These are phyloP conservation scores for Drosophila neocordata DNA, from an alignment of 1,140 invertebrate species.

Conservation along the genomic window DNA sequence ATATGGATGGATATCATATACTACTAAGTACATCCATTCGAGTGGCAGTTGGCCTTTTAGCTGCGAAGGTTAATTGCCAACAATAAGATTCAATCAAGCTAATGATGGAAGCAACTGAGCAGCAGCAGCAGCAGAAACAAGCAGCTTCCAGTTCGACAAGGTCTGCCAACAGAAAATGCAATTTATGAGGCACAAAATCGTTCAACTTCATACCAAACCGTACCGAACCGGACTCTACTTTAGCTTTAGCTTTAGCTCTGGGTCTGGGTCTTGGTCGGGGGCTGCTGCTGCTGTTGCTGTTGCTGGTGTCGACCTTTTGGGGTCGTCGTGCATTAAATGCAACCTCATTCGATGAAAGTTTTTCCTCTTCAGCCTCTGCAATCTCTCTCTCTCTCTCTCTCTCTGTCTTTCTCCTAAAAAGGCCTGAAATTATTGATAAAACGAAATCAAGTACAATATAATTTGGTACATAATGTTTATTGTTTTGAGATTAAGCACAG, in stretches of 20 bases:
- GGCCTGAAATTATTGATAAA: constrained; percentile 4
- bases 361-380: constrained; percentile 16
- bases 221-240: constrained; percentile 8
- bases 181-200: constrained; percentile 57
- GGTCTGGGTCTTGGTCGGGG: not conserved
- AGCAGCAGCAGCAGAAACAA: constrained; percentile 32
- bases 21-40: constrained; percentile 20
- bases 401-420: too few relatives aligned
- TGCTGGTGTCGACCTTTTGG: constrained; percentile 49
- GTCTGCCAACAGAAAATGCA: constrained; percentile 53
- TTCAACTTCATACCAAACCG: not conserved
- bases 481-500: not conserved
- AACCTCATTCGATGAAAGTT: constrained; percentile 57
- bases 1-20: not conserved
- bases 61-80: constrained; percentile 77
- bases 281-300: constrained; percentile 1
- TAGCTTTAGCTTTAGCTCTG: not conserved
- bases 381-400: not conserved
- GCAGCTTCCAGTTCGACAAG: constrained; percentile 24
- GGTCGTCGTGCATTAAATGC: constrained; percentile 71
- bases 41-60: constrained; percentile 51
- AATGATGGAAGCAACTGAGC: constrained; percentile 62
- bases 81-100: constrained; percentile 82
- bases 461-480: constrained; percentile 3
- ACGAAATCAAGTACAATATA: constrained; percentile 3